Evolutionary conservation across 2,888 invertebrate species (phyloP), one percentile per base, ranked within the genome.

Genomic region (Hylaea fasciaria): DNA sequence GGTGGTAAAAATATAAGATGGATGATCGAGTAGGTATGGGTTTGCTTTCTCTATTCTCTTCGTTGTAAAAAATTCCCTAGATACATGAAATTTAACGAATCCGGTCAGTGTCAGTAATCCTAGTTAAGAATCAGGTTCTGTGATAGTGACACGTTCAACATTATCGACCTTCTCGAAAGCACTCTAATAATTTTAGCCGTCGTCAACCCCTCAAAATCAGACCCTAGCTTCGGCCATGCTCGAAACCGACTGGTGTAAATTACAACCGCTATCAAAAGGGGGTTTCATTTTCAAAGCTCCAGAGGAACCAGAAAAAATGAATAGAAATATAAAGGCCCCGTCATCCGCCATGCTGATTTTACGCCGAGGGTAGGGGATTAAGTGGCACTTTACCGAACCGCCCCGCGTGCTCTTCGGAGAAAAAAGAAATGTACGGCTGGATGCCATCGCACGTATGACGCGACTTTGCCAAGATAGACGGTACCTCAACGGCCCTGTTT

Each of bases 341-440:
- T 82, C 81, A 84, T 87, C 86, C 87, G 89, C 90, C 86, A 89
- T 90, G 83, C 82, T 87, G 88, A 85, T 86, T 89, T 86, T 85
- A 80, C 81, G 80, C 82, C 83, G 85, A 87, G 90, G 86, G 60
- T 45, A 84, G 86, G 90, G 87, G 81, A 81, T 86, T 81, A 89
- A 92, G 91, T 89, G 86, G 74, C 83, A 86, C 91, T 91, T 87
- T 78, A 76, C 64, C 77, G 88, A 77, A 86, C 91, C 90, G 89
- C 91, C 90, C 91, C 85, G 81, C 67, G 66, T 77, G 83, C 78
- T 76, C 76, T 77, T 77, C 32, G 16, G 50, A 46, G 49, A 10
- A 44, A 77, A 74, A 81, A 81, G 76, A 76, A 86, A 81, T 85
- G 83, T 64, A 86, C 87, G 88, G 87, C 86, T 74, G 70, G 65